phyloP scores from a whole-genome alignment of 2,113 vertebrate species.

The Egretta garzetta region DNA sequence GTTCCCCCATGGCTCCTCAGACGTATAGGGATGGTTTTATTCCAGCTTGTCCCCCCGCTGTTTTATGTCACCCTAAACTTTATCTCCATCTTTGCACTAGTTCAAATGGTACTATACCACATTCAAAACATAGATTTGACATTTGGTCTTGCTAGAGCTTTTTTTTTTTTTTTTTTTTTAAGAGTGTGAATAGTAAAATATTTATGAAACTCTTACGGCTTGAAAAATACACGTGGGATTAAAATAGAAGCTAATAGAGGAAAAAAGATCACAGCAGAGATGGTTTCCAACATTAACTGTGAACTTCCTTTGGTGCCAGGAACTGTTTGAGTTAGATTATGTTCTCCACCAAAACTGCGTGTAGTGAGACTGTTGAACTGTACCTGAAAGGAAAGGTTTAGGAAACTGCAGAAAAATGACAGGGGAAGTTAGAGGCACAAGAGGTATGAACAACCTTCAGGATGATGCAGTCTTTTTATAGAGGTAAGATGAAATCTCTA shows the following conservation, averaged over 20 bases:
- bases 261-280: neutral
- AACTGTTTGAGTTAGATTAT: neutral
- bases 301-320: neutral
- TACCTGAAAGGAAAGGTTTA: neutral
- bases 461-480: neutral
- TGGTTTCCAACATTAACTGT: neutral
- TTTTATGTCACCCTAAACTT: neutral
- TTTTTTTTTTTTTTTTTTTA: neutral
- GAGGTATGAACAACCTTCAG: accelerated
- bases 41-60: neutral
- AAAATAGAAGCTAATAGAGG: neutral
- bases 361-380: neutral
- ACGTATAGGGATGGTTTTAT: accelerated
- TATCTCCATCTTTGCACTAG: neutral
- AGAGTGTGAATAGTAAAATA: neutral
- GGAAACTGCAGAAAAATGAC: neutral
- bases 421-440: neutral
- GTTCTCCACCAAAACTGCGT: neutral
- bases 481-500: neutral
- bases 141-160: neutral
- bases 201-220: neutral
- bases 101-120: neutral
- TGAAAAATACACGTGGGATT: neutral
- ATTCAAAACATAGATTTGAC: neutral
- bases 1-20: neutral